Evolutionary conservation across 2,797 vertebrate species (phyloP).

Genomic region (Platyrinchus mystaceus): DNA sequence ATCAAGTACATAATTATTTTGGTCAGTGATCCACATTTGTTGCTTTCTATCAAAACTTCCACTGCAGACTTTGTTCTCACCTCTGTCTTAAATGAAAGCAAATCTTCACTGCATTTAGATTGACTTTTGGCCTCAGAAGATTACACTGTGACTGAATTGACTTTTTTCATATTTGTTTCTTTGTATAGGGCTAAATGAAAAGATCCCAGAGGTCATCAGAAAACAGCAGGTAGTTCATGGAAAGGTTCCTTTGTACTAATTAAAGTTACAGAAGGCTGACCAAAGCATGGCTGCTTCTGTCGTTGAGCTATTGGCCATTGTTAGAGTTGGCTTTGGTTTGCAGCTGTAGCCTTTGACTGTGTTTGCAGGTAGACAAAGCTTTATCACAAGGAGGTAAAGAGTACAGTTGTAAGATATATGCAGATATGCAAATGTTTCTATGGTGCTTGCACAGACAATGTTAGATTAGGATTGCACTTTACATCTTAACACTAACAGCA

Average conservation of each 20-base stretch:
- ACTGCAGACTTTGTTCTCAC: constrained; percentile 82
- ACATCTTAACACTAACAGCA: constrained; percentile 94
- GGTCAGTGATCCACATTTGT: constrained; percentile 96
- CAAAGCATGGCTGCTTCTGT: constrained; percentile 95
- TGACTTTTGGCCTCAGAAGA: constrained; percentile 87
- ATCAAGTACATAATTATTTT: constrained; percentile 96
- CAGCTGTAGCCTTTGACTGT: constrained; percentile 99
- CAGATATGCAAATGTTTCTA: constrained; percentile 93
- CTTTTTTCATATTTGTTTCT: constrained; percentile 85
- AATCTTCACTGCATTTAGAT: constrained; percentile 83
- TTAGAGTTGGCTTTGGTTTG: constrained; percentile 99
- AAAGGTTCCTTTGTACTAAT: constrained; percentile 98
- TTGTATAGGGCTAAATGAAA: constrained; percentile 97
- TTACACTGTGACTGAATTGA: constrained; percentile 86
- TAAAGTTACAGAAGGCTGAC: constrained; percentile 98
- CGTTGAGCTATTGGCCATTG: constrained; percentile 99
- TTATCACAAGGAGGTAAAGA: constrained; percentile 98
- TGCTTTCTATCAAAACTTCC: constrained; percentile 89
- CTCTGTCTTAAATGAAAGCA: constrained; percentile 84
- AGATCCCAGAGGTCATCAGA: constrained; percentile 99
- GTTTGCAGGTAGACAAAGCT: constrained; percentile 99
- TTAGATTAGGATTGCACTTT: constrained; percentile 89
- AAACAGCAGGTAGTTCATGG: constrained; percentile 96
- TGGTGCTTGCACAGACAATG: constrained; percentile 92
- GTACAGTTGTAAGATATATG: constrained; percentile 95